Base-by-base conservation (phyloP, 53 echinoderm and acorn worm genomes). In the Actinopyga echinites region DNA sequence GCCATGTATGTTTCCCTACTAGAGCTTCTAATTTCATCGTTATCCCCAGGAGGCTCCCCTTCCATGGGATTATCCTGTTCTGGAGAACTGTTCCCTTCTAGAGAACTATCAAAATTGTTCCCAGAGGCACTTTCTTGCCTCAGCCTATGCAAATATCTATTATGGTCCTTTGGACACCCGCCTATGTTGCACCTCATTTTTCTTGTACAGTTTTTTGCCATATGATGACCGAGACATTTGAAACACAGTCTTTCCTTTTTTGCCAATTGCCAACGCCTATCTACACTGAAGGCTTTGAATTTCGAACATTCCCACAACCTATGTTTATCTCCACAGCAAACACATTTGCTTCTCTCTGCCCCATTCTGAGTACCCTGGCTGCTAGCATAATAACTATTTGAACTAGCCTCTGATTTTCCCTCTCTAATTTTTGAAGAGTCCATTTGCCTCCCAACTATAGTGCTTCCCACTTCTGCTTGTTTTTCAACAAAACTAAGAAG, bases 251-350 rank as follows among this genome's bases (percentile, higher is more conserved):
- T 73, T 71, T 57, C 31, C 3, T 12, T 79, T 24, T 30, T 79
- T 25, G 80, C 80, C 38, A 79, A 23, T 2, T 79, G 33, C 80
- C 80, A 79, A 19, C 58, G 0, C 30, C 59, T 36, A 56, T 79
- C 58, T 29, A 79, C 80, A 57, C 30, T 6, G 10, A 57, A 5
- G 20, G 28, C 58, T 37, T 79, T 79, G 56, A 79, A 79, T 19
- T 26, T 15, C 8, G 35, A 13, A 79, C 80, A 31, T 57, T 79
- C 34, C 80, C 57, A 79, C 22, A 79, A 79, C 57, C 33, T 79
- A 10, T 40, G 40, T 40, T 40, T 40, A 8, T 40, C 40, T 8
- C 2, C 6, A 5, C 40, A 3, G 26, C 64, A 64, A 24, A 64
- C 24, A 64, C 64, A 64, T 29, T 64, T 64, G 26, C 64, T 28